Evolutionary conservation across 1,140 invertebrate species (phyloP).

Genomic region (Drosophila fuyamai): DNA sequence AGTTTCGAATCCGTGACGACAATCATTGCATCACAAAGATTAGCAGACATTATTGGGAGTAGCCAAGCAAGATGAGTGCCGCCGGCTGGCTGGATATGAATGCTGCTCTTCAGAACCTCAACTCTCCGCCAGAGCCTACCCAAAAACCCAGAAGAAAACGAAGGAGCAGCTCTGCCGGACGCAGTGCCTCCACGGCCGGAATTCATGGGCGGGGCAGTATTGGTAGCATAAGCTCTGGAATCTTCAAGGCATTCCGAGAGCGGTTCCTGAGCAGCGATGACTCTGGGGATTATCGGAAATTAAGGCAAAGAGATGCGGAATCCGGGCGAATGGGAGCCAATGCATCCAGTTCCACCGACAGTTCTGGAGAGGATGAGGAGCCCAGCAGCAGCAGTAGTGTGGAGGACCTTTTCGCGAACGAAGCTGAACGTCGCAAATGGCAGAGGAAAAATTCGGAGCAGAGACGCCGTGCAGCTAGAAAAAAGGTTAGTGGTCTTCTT

Average conservation of each 20-base stretch:
- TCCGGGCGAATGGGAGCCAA: conserved; percentile 9
- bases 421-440: conserved; percentile 53
- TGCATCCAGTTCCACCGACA: conserved; percentile 35
- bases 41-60: conserved; percentile 42
- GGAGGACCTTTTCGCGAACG: conserved; percentile 57
- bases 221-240: conserved; percentile 56
- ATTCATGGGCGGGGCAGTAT: conserved; percentile 57
- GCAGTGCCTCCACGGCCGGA: conserved; percentile 35
- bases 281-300: conserved; percentile 44
- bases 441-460: conserved; percentile 35
- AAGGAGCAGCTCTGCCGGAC: conserved; percentile 40
- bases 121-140: conserved; percentile 4
- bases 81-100: conserved; percentile 66
- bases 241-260: conserved; percentile 67
- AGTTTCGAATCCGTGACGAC: conserved; percentile 26
- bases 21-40: conserved; percentile 67
- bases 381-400: conserved; percentile 63
- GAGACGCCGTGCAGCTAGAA: conserved; percentile 11
- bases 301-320: conserved; percentile 60
- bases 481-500: conserved; percentile 51
- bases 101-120: conserved; percentile 29
- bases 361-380: conserved; percentile 39
- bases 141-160: conserved; percentile 22
- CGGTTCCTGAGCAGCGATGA: conserved; percentile 54
- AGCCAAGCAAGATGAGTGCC: conserved; percentile 61